phyloP scores from a whole-genome alignment of 2,113 vertebrate genomes.

The Pagrus major region DNA sequence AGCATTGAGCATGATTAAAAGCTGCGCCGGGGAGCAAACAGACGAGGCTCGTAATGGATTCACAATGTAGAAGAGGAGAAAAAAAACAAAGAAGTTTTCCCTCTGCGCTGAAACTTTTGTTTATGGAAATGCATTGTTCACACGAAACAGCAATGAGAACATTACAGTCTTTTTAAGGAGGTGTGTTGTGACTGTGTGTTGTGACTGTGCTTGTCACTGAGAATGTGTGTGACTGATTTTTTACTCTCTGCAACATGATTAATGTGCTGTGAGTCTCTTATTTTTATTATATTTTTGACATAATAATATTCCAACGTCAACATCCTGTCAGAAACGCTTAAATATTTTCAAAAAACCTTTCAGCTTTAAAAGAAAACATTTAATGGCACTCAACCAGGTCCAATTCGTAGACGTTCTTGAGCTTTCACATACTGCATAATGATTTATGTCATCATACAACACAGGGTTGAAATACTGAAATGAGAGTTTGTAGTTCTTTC shows the following conservation, averaged over 20 bases:
- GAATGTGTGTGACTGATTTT: background rate
- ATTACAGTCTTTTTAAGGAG: background rate
- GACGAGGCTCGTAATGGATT: constrained; percentile 31
- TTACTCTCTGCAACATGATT: background rate
- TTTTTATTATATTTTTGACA: background rate
- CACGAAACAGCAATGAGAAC: background rate
- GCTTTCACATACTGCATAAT: background rate
- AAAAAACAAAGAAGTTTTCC: background rate
- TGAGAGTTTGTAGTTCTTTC: too few relatives aligned
- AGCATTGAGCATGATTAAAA: constrained; percentile 56
- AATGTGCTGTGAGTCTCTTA: background rate
- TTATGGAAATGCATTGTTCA: constrained; percentile 43
- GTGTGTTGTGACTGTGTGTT: background rate
- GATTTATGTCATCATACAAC: too few relatives aligned
- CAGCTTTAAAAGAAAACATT: too few relatives aligned
- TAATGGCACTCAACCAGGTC: too few relatives aligned
- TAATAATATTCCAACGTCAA: background rate
- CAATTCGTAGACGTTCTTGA: background rate
- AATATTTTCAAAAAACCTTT: background rate
- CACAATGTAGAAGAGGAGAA: background rate
- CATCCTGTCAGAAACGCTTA: background rate
- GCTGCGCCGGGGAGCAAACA: constrained; percentile 29
- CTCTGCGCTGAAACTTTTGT: background rate
- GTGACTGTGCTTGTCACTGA: background rate
- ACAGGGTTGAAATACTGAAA: too few relatives aligned